Evolutionary conservation across 2,113 vertebrate genomes (phyloP).

Genomic region (Indicator maculatus): DNA sequence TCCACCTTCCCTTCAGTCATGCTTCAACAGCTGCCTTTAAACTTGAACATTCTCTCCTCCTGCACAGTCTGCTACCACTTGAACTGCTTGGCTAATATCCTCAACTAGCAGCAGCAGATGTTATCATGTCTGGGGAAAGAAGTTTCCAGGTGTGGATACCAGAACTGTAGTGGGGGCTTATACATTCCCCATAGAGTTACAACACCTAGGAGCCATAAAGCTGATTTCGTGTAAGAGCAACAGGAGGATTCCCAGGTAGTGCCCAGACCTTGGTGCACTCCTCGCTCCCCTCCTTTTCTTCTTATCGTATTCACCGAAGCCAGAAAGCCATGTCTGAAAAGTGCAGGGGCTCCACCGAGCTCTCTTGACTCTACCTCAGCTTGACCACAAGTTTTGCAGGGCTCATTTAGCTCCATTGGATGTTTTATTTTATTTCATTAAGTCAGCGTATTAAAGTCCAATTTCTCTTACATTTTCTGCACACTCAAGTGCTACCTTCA

Average conservation of each 20-base stretch:
- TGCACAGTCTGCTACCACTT: slow-evolving; percentile 24
- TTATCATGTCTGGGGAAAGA: not conserved
- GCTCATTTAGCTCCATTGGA: not conserved
- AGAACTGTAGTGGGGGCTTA: not conserved
- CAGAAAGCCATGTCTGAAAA: not conserved
- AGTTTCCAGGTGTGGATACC: not conserved
- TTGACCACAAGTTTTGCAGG: not conserved
- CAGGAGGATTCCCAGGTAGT: fast-evolving
- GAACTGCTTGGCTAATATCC: not conserved
- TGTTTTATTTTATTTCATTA: not conserved
- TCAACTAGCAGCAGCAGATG: not conserved
- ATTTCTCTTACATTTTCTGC: not conserved
- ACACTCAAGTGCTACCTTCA: not conserved
- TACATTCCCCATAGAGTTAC: not conserved
- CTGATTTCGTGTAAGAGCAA: not conserved
- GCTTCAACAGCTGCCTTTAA: slow-evolving; percentile 26
- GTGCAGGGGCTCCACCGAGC: not conserved
- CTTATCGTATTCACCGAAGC: not conserved
- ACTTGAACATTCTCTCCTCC: not conserved
- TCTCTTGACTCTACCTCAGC: not conserved
- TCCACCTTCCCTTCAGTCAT: not conserved
- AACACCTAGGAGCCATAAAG: fast-evolving
- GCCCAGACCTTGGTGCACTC: not conserved
- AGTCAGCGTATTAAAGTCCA: not conserved
- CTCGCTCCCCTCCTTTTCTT: not conserved